phyloP scores from a whole-genome alignment of 37 sponge, comb jelly and placozoan species.

The Mnemiopsis leidyi region DNA sequence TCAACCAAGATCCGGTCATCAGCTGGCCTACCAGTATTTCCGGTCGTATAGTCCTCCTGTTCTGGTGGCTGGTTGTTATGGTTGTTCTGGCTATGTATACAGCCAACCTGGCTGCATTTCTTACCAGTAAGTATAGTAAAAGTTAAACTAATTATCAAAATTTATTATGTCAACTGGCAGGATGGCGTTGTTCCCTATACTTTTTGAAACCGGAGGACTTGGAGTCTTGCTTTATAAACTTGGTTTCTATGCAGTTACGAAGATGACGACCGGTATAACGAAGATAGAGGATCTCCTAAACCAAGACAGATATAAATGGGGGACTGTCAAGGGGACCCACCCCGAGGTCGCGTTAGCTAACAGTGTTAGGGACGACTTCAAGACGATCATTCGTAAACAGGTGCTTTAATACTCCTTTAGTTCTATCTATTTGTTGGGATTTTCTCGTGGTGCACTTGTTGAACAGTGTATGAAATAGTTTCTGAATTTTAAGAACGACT shows the following conservation, averaged over 20 bases:
- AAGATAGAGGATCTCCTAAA: slow-evolving; percentile 55
- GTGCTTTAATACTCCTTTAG: background rate
- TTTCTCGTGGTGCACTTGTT: background rate
- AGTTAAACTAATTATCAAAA: no score
- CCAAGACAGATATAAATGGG: slow-evolving; percentile 8
- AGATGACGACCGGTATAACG: slow-evolving; percentile 47
- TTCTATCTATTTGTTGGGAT: background rate
- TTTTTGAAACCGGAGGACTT: no score
- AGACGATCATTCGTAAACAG: slow-evolving; percentile 50
- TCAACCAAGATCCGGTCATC: slow-evolving; percentile 47
- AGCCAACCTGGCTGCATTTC: slow-evolving; percentile 56
- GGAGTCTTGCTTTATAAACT: no score
- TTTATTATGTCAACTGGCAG: no score
- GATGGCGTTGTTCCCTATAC: no score
- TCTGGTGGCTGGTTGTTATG: slow-evolving; percentile 58
- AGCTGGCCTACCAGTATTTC: slow-evolving; percentile 58
- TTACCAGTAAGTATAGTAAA: slow-evolving; percentile 40
- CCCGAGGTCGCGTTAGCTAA: slow-evolving; percentile 36
- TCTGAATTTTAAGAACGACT: no score
- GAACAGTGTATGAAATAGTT: background rate
- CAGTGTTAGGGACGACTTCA: slow-evolving; percentile 51
- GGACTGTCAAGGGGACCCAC: slow-evolving; percentile 51
- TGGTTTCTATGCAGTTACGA: slow-evolving; percentile 23
- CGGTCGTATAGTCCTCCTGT: slow-evolving; percentile 43
- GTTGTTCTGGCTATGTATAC: slow-evolving; percentile 48